These are phyloP conservation scores for Chouioia cunea DNA, from an alignment of 2,888 invertebrate genomes.

Conservation along the genomic window DNA sequence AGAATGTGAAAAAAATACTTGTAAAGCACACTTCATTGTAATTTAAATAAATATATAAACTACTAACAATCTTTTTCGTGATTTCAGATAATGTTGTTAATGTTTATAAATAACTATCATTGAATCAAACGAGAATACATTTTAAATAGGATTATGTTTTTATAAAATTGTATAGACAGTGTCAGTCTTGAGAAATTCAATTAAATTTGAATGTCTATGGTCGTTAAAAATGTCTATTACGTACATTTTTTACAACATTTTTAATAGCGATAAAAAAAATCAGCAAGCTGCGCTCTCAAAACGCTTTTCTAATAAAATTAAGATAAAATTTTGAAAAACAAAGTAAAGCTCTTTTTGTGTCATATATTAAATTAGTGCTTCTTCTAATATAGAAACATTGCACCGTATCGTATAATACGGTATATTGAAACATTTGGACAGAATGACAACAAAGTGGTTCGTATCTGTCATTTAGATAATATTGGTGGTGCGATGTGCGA, in stretches of 20 bases:
- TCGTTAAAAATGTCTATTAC: not conserved
- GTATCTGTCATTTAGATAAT: too few species aligned
- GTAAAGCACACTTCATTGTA: slow-evolving; percentile 24
- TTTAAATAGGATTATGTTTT: slow-evolving; percentile 41
- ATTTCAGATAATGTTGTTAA: slow-evolving; percentile 22
- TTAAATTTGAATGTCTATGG: slow-evolving; percentile 38
- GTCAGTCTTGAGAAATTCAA: slow-evolving; percentile 17
- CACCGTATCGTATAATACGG: not conserved
- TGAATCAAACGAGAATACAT: slow-evolving; percentile 14
- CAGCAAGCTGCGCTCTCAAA: slow-evolving; percentile 1
- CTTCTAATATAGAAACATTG: slow-evolving; percentile 38
- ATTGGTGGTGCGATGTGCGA: too few species aligned
- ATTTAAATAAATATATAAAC: slow-evolving; percentile 34
- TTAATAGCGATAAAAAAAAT: slow-evolving; percentile 8
- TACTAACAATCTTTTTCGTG: too few species aligned
- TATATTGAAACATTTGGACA: slow-evolving; percentile 43
- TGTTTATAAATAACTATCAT: slow-evolving; percentile 12
- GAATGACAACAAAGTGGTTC: slow-evolving; percentile 49
- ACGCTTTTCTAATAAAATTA: slow-evolving; percentile 1
- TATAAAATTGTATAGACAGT: slow-evolving; percentile 22
- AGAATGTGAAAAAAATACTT: slow-evolving; percentile 18
- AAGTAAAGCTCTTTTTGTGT: slow-evolving; percentile 15
- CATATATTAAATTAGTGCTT: slow-evolving; percentile 12
- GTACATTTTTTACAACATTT: slow-evolving; percentile 9
- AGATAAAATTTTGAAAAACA: slow-evolving; percentile 14